A percentile compares a stretch with the other conserved stretches of the same genome.
Conservation (phyloP, 1,140 invertebrate genomes). For the Camponotus floridanus region DNA sequence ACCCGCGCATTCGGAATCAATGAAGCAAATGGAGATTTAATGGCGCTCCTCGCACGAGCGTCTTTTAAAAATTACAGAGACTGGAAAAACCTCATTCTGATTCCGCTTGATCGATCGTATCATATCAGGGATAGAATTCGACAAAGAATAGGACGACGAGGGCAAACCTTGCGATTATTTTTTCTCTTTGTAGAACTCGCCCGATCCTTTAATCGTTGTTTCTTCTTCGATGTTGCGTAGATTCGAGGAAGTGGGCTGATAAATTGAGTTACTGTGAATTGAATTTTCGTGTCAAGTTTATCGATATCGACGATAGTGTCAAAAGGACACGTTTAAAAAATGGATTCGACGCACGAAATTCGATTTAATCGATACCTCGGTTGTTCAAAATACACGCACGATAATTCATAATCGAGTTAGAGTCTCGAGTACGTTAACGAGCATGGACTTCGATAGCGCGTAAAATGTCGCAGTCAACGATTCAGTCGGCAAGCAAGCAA, state of each 20-base stretch:
- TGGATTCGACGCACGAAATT: not conserved
- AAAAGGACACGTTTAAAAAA: slow-evolving; percentile 13
- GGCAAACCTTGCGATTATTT: too few relatives aligned
- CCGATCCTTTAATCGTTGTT: slow-evolving; percentile 37
- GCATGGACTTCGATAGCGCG: not conserved
- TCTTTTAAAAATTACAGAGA: slow-evolving; percentile 25
- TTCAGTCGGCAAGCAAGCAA: not conserved
- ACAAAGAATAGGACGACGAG: not conserved
- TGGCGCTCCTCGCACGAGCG: not conserved
- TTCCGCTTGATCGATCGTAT: slow-evolving; percentile 35
- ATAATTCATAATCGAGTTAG: slow-evolving; percentile 21
- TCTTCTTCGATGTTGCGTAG: slow-evolving; percentile 31
- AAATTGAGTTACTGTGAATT: slow-evolving; percentile 47
- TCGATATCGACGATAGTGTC: slow-evolving; percentile 41
- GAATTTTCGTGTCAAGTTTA: slow-evolving; percentile 37
- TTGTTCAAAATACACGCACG: not conserved
- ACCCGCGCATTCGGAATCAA: slow-evolving; percentile 56
- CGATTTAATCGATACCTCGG: slow-evolving; percentile 21
- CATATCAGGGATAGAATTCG: slow-evolving; percentile 9
- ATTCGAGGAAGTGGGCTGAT: slow-evolving; percentile 47
- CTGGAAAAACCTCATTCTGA: slow-evolving; percentile 18
- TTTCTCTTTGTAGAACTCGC: not conserved
- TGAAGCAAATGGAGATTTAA: slow-evolving; percentile 66
- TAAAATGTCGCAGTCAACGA: not conserved
- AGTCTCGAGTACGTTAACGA: not conserved